Percentiles rank a stretch among this genome's conserved stretches.
Conservation (phyloP, 1,140 invertebrate species). For the Teleopsis dalmanni region DNA sequence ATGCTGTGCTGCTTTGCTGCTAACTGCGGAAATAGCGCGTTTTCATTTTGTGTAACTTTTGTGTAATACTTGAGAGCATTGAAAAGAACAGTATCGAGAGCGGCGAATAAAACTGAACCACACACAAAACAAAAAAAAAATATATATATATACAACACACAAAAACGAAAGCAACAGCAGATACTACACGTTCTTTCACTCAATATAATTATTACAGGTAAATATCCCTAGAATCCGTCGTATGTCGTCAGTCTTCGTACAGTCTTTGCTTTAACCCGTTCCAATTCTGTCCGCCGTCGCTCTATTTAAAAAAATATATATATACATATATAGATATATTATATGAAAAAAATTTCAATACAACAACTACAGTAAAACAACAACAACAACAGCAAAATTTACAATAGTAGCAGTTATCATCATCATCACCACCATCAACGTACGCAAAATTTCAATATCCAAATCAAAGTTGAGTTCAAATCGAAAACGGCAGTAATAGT, state of each 20-base stretch:
- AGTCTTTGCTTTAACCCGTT: conserved; percentile 47
- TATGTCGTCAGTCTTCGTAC: conserved; percentile 47
- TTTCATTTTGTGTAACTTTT: no score
- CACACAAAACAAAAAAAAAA: no score
- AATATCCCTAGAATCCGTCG: conserved; percentile 45
- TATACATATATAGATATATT: conserved; percentile 24
- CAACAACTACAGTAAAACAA: conserved; percentile 13
- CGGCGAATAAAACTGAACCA: no score
- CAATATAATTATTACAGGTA: conserved; percentile 42
- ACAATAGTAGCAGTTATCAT: conserved; percentile 1
- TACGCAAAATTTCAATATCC: conserved; percentile 43
- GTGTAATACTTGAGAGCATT: no score
- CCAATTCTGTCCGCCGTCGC: conserved; percentile 44
- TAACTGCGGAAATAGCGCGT: no score
- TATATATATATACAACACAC: no score
- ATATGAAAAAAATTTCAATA: conserved; percentile 1
- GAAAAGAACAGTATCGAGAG: no score
- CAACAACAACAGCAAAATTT: conserved; percentile 12
- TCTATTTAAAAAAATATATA: conserved; percentile 14
- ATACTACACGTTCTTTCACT: no score
- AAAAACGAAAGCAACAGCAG: no score
- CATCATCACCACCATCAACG: conserved; percentile 14
- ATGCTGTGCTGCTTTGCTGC: no score
- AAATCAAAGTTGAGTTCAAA: conserved; percentile 45
- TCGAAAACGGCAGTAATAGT: conserved; percentile 42